Conservation (phyloP, 2,888 invertebrate species). For the Tenthredo scrophulariae region DNA sequence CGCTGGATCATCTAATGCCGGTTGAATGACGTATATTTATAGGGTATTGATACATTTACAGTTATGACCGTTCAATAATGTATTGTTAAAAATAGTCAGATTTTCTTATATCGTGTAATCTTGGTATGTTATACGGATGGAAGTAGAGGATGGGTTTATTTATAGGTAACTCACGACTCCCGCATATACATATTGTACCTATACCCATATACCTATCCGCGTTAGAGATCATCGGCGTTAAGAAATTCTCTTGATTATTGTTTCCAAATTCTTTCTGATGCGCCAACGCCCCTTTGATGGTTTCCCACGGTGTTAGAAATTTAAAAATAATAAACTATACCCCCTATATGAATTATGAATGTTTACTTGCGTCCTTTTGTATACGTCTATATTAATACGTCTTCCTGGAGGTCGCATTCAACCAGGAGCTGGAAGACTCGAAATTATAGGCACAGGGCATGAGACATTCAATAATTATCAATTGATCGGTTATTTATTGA, state of each 20-base stretch:
- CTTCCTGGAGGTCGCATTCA: background rate
- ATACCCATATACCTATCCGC: background rate
- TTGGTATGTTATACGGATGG: background rate
- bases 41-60: constrained; percentile 8
- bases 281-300: background rate
- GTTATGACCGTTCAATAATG: constrained; percentile 39
- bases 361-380: background rate
- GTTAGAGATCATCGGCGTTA: background rate
- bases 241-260: constrained; percentile 29
- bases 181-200: background rate
- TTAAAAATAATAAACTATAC: background rate
- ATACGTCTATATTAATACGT: background rate
- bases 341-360: background rate
- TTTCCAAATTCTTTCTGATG: constrained; percentile 17
- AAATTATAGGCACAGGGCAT: too few relatives aligned
- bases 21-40: constrained; percentile 13
- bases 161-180: constrained; percentile 14
- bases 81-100: constrained; percentile 25
- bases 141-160: background rate
- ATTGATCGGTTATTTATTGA: too few relatives aligned
- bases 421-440: too few relatives aligned
- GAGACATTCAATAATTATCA: too few relatives aligned
- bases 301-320: background rate
- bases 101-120: constrained; percentile 1
- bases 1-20: constrained; percentile 18